These are phyloP conservation scores for Riparia riparia DNA, from an alignment of 2,113 vertebrate species.

Conservation along the genomic window DNA sequence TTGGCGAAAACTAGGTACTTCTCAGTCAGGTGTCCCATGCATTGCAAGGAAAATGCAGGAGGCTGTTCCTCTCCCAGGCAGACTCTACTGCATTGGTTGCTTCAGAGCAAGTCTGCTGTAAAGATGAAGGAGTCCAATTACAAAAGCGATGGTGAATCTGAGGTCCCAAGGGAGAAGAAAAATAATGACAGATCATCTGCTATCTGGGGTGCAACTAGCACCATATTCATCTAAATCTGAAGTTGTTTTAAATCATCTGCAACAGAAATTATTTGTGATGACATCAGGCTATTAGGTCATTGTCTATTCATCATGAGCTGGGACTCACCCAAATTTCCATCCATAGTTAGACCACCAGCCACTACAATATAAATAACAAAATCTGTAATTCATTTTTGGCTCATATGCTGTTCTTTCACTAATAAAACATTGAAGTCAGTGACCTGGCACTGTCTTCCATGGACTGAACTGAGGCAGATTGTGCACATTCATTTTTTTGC, in stretches of 20 bases:
- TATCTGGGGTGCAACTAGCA: not conserved
- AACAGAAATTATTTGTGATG: not conserved
- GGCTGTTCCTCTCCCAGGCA: not conserved
- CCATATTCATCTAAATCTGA: not conserved
- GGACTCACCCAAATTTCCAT: not conserved
- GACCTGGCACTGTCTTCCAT: not conserved
- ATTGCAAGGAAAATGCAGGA: not conserved
- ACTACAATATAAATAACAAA: not conserved
- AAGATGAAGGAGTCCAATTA: not conserved
- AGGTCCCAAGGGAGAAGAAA: not conserved
- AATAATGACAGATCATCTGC: not conserved
- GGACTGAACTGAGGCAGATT: not conserved
- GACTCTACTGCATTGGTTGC: not conserved
- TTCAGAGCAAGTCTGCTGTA: not conserved
- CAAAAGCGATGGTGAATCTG: rapidly evolving
- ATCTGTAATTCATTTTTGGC: not conserved
- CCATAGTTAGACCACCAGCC: not conserved
- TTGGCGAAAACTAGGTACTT: not conserved
- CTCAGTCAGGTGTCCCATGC: not conserved
- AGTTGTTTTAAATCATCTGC: not conserved
- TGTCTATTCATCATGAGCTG: not conserved
- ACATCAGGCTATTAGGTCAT: not conserved
- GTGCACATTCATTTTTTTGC: not conserved
- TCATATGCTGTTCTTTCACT: not conserved
- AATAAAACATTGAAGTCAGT: not conserved